Evolutionary conservation across 2,888 invertebrate species (phyloP).

Genomic region (Eupeodes luniger): DNA sequence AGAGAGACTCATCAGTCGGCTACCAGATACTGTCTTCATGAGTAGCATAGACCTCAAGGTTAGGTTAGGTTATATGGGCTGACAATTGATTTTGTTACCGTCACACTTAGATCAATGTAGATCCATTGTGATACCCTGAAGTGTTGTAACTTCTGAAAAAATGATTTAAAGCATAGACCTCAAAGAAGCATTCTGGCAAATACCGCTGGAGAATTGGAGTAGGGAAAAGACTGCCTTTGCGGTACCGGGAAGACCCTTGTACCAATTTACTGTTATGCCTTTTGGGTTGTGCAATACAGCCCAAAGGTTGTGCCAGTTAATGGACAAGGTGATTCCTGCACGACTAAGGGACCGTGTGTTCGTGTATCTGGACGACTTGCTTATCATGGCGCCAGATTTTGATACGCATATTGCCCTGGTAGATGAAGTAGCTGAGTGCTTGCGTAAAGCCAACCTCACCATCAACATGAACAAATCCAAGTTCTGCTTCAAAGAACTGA

Average conservation of each 20-base stretch:
- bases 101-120: too few species aligned
- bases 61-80: too few species aligned
- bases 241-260: neutral
- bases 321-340: slow-evolving; percentile 1
- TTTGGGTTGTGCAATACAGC: too few species aligned
- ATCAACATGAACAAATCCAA: slow-evolving; percentile 50
- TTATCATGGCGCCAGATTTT: neutral
- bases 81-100: too few species aligned
- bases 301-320: neutral
- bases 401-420: slow-evolving; percentile 1
- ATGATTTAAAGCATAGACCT: neutral
- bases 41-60: neutral
- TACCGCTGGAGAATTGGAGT: neutral
- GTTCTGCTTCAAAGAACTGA: slow-evolving; percentile 59
- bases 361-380: neutral
- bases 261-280: slow-evolving; percentile 1
- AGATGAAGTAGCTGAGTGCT: slow-evolving; percentile 8
- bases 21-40: neutral
- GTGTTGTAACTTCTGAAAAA: too few species aligned
- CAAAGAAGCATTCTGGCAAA: neutral
- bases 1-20: neutral
- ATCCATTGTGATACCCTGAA: too few species aligned
- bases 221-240: slow-evolving; percentile 12
- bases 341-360: neutral
- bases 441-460: slow-evolving; percentile 51